These are phyloP conservation scores for Xanthia togata DNA, from an alignment of 2,888 invertebrate species.

Conservation along the genomic window DNA sequence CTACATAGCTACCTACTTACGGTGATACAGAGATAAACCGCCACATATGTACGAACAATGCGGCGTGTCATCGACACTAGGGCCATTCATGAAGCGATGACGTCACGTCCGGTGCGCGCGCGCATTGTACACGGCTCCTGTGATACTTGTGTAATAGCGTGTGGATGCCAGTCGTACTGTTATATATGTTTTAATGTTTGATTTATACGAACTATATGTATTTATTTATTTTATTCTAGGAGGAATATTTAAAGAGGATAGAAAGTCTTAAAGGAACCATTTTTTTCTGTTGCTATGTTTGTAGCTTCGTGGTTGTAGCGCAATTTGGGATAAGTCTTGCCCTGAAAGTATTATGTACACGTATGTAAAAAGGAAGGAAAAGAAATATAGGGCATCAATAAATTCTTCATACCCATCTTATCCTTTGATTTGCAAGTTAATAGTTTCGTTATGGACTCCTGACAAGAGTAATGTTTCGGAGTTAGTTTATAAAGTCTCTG, in stretches of 20 bases:
- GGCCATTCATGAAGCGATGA: slow-evolving; percentile 75
- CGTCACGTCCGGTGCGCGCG: slow-evolving; percentile 76
- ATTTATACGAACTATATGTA: background rate
- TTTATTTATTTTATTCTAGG: background rate
- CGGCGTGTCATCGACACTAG: slow-evolving; percentile 78
- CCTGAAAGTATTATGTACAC: too few relatives aligned
- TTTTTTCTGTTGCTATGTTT: too few relatives aligned
- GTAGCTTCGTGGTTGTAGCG: too few relatives aligned
- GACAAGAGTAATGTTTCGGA: too few relatives aligned
- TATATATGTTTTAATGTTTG: slow-evolving; percentile 14
- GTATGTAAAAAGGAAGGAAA: too few relatives aligned
- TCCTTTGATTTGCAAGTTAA: too few relatives aligned
- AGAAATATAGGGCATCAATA: too few relatives aligned
- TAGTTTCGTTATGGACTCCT: too few relatives aligned
- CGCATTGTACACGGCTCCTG: slow-evolving; percentile 62
- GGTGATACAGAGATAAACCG: slow-evolving; percentile 47
- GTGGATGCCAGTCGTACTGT: background rate
- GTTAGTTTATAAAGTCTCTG: too few relatives aligned
- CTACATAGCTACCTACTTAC: slow-evolving; percentile 12
- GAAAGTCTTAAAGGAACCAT: too few relatives aligned
- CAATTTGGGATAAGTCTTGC: too few relatives aligned
- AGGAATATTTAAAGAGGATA: background rate
- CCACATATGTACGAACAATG: slow-evolving; percentile 69
- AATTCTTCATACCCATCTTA: too few relatives aligned
- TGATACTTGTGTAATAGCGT: slow-evolving; percentile 48